phyloP scores from a whole-genome alignment of 2,797 vertebrate genomes.

The Avahi laniger region DNA sequence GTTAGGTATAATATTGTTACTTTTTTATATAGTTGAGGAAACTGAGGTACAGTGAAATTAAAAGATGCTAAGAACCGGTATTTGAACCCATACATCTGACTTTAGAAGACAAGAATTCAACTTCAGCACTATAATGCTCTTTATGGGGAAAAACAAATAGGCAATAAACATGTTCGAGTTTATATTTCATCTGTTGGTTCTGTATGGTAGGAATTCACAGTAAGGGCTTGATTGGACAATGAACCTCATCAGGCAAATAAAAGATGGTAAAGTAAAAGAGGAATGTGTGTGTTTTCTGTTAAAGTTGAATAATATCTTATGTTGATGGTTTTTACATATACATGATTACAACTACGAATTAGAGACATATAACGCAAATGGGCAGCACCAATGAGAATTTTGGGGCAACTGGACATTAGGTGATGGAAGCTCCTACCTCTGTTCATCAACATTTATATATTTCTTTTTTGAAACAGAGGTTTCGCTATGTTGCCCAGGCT shows the following conservation, averaged over 20 bases:
- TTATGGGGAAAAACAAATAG: accelerated
- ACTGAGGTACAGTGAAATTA: not conserved
- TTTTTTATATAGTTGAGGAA: not conserved
- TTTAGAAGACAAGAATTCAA: not conserved
- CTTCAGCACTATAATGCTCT: accelerated
- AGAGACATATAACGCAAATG: not conserved
- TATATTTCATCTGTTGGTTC: not conserved
- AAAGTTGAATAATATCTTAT: not conserved
- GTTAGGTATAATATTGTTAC: not conserved
- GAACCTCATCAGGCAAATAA: not conserved
- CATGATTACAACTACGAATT: not conserved
- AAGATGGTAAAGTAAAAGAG: not conserved
- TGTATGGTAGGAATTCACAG: not conserved
- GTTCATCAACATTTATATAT: not conserved
- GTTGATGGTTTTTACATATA: not conserved
- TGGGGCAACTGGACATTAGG: not conserved
- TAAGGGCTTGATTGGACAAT: accelerated
- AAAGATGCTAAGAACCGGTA: not conserved
- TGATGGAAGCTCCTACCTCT: not conserved
- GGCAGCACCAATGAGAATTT: not conserved
- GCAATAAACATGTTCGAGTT: not conserved
- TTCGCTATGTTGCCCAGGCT: not conserved
- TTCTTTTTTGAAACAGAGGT: not conserved
- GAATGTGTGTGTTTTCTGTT: not conserved
- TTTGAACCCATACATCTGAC: not conserved